Conservation (phyloP, 2,888 invertebrate genomes). For the Athalia cordata region DNA sequence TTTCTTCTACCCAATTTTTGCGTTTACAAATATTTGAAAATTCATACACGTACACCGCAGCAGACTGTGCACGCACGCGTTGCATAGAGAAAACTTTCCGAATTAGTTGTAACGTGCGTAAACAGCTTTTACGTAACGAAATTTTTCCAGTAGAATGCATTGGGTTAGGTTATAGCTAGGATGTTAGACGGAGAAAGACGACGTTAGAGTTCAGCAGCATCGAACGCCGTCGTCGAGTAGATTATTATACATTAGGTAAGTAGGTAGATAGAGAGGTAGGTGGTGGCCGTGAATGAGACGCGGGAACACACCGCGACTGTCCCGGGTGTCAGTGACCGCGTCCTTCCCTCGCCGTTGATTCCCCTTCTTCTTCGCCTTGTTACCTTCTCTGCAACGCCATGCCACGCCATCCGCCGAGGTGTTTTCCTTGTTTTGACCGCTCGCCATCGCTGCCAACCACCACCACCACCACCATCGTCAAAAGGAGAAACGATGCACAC, state of each 20-base stretch:
- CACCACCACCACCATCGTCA: slow-evolving; percentile 3
- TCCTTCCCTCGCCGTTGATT: slow-evolving; percentile 70
- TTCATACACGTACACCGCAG: too few species aligned
- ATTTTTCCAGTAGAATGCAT: too few species aligned
- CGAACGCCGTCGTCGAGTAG: too few species aligned
- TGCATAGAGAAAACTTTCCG: not conserved
- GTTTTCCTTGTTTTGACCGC: not conserved
- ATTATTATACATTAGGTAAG: too few species aligned
- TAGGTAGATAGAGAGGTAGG: slow-evolving; percentile 58
- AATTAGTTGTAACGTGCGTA: not conserved
- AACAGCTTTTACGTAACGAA: too few species aligned
- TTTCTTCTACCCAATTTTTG: too few species aligned
- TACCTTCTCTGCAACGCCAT: slow-evolving; percentile 41
- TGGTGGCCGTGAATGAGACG: slow-evolving; percentile 62
- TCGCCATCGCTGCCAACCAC: slow-evolving; percentile 1
- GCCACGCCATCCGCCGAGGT: not conserved
- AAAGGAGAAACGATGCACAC: slow-evolving; percentile 26
- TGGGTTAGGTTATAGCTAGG: too few species aligned
- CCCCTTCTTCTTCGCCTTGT: not conserved
- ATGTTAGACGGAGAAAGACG: too few species aligned
- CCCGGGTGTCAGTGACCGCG: slow-evolving; percentile 74
- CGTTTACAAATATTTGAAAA: too few species aligned
- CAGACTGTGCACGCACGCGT: not conserved
- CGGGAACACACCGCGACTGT: slow-evolving; percentile 60
- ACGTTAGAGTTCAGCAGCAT: too few species aligned